A percentile compares a stretch with the other conserved stretches of the same genome.
Evolutionary conservation across 2,888 invertebrate species (phyloP).

Genomic region (Chalcis sispes): DNA sequence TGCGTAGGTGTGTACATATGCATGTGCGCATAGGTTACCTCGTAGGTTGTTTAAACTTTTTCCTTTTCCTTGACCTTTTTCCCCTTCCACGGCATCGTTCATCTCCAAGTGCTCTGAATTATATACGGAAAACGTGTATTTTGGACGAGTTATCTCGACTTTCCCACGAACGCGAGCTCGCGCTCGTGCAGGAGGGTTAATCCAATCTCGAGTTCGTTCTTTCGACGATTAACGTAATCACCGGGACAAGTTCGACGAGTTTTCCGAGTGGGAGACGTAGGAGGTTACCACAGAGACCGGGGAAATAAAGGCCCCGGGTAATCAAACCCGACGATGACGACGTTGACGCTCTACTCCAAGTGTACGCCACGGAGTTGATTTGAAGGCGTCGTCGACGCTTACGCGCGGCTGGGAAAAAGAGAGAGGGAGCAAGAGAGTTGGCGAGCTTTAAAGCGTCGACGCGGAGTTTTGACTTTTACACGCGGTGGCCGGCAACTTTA

Average conservation of each 20-base stretch:
- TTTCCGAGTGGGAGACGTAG: conserved; percentile 1
- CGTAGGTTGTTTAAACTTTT: too few species aligned
- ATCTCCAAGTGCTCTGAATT: too few species aligned
- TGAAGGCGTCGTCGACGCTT: too few species aligned
- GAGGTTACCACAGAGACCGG: conserved; percentile 7
- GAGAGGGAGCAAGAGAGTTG: conserved; percentile 1
- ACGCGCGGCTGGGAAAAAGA: too few species aligned
- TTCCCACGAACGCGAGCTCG: conserved; percentile 65
- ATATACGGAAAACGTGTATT: too few species aligned
- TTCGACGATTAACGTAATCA: conserved; percentile 74
- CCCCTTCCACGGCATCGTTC: too few species aligned
- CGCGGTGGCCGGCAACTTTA: neutral
- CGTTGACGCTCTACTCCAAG: neutral
- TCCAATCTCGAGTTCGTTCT: conserved; percentile 74
- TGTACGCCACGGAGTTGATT: neutral
- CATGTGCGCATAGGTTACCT: too few species aligned
- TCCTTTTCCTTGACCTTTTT: too few species aligned
- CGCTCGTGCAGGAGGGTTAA: conserved; percentile 62
- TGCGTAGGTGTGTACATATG: too few species aligned
- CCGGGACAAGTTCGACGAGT: conserved; percentile 65
- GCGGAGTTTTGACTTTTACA: conserved; percentile 10
- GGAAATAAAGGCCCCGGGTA: conserved; percentile 48
- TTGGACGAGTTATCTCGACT: too few species aligned
- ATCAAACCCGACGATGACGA: conserved; percentile 42
- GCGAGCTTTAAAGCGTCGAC: conserved; percentile 19